Conservation (phyloP, 1,140 invertebrate genomes). For the Lanistes nyassanus region DNA sequence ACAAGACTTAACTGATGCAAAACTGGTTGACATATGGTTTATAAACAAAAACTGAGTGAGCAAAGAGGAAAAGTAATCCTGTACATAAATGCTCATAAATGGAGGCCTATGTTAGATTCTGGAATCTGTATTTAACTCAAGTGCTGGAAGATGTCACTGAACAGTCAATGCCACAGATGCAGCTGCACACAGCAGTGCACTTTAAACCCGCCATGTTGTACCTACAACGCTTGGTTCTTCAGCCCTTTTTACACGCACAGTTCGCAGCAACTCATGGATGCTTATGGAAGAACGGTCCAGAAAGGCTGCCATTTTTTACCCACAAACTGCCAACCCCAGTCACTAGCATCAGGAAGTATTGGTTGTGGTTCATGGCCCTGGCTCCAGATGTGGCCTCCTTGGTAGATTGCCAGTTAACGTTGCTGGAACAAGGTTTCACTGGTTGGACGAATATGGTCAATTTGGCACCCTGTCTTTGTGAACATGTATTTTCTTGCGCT, state of each 20-base stretch:
- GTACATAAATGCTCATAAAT: too few relatives aligned
- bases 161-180: neutral
- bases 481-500: constrained; percentile 27
- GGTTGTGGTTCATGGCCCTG: neutral
- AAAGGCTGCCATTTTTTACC: neutral
- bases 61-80: too few relatives aligned
- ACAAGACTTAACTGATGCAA: too few relatives aligned
- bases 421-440: constrained; percentile 12
- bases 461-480: neutral
- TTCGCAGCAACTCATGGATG: constrained; percentile 19
- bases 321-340: constrained; percentile 24
- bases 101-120: too few relatives aligned
- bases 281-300: constrained; percentile 6
- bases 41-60: too few relatives aligned
- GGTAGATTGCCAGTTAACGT: constrained; percentile 15
- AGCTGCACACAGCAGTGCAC: constrained; percentile 1
- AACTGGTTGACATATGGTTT: too few relatives aligned
- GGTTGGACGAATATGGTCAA: constrained; percentile 26
- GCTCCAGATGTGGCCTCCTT: constrained; percentile 23
- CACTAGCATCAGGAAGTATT: constrained; percentile 1
- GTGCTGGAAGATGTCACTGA: too few relatives aligned
- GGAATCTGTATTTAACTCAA: too few relatives aligned
- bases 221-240: neutral
- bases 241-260: constrained; percentile 20
- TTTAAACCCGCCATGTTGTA: constrained; percentile 1